Evolutionary conservation across 2,797 vertebrate genomes (phyloP), one percentile per base, ranked within the genome.

Genomic region (Sylvia borin): DNA sequence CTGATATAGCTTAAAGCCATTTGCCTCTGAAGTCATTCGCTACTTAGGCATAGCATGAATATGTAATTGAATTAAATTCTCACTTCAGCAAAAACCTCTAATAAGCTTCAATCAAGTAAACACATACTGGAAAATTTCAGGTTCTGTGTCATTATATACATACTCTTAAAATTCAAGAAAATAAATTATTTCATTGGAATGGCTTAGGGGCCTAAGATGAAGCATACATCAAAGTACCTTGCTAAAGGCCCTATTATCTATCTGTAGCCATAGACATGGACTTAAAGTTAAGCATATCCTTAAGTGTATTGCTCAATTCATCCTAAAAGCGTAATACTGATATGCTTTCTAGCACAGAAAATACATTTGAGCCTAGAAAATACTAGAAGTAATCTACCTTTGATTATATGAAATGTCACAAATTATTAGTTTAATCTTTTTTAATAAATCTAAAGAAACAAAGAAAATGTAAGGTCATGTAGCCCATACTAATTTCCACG

Each of bases 31-130:
- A 92, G 15, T 40, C 26, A 81, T 86, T 83, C 77, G 40, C 71
- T 95, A 40, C 62, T 76, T 84, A 51, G 36, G 48, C 15, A 47
- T 18, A 64, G 55, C 66, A 81, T 48, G 48, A 84, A 60, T 81
- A 93, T 55, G 58, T 79, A 85, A 36, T 31, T 86, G 45, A 90
- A 92, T 88, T 84, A 72, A 95, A 90, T 70, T 86, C 26, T 90
- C 25, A 7, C 70, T 66, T 62, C 55, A 84, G 70, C 78, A 83
- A 82, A 85, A 72, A 71, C 24, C 26, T 76, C 61, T 80, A 76
- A 73, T 67, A 89, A 77, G 10, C 66, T 91, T 92, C 58, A 88
- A 7, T 60, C 66, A 92, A 88, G 47, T 66, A 84, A 92, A 92
- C 34, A 47, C 14, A 29, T 60, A 66, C n/a, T 26, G 45, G 32